Evolutionary conservation across 64 coral and sea anemone genomes (phyloP).

Genomic region (Trachythela sp.): DNA sequence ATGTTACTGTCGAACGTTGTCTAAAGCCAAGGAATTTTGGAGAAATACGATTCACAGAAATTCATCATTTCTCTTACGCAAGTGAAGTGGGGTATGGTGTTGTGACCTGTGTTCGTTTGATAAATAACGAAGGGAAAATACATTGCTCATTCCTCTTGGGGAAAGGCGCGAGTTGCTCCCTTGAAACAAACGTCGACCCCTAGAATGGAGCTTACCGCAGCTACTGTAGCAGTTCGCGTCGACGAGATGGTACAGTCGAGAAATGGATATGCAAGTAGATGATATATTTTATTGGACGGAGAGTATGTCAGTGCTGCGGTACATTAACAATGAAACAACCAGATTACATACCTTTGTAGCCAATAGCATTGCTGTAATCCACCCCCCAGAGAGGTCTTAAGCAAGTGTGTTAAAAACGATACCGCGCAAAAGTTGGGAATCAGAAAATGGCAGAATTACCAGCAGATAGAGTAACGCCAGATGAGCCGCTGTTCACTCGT

Average conservation of each 20-base stretch:
- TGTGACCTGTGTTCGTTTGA: background rate
- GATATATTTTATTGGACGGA: background rate
- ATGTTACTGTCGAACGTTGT: background rate
- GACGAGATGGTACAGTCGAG: constrained; percentile 4
- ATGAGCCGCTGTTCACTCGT: background rate
- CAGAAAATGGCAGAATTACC: too few species aligned
- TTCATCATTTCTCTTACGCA: background rate
- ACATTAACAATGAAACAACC: constrained; percentile 24
- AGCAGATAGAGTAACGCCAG: too few species aligned
- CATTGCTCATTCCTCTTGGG: background rate
- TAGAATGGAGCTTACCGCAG: constrained; percentile 9
- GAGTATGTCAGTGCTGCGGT: background rate
- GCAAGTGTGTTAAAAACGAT: background rate
- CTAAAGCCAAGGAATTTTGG: background rate
- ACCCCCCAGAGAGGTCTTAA: background rate
- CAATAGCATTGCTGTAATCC: constrained; percentile 27
- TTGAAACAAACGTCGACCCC: background rate
- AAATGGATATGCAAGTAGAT: background rate
- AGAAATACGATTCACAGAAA: background rate
- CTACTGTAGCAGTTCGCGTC: background rate
- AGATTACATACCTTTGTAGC: constrained; percentile 46
- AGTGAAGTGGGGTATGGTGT: background rate
- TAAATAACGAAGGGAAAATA: background rate
- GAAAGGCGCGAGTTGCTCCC: constrained; percentile 1
- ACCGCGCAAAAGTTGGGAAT: background rate